phyloP scores from a whole-genome alignment of 2,888 invertebrate genomes.

The Pristionchus maxplancki region DNA sequence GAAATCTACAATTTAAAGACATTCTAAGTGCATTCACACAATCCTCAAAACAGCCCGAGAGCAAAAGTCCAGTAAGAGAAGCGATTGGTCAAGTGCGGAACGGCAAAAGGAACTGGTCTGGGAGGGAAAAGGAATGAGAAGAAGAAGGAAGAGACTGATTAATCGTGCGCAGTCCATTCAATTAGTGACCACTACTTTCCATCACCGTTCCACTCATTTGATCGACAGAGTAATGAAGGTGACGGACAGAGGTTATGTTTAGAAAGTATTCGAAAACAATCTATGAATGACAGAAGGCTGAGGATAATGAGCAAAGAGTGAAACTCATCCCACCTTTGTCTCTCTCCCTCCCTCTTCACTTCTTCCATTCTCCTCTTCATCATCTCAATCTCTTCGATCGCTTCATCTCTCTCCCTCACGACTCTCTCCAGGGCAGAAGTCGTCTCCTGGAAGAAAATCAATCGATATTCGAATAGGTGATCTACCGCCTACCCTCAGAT shows the following conservation, averaged over 20 bases:
- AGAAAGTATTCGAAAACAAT: neutral
- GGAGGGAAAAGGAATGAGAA: neutral
- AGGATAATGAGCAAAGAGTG: neutral
- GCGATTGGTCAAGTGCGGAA: neutral
- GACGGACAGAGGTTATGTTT: no score
- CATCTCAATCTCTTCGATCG: slow-evolving; percentile 45
- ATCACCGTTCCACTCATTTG: neutral
- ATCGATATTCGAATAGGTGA: neutral
- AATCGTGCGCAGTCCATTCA: slow-evolving; percentile 5
- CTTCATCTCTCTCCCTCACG: slow-evolving; percentile 49
- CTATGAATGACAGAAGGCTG: no score
- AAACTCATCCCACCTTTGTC: slow-evolving; percentile 19
- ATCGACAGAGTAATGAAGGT: neutral
- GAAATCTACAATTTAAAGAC: no score
- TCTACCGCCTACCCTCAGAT: slow-evolving; percentile 7
- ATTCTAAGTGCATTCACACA: no score
- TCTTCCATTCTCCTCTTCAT: slow-evolving; percentile 48
- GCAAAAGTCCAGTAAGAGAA: neutral
- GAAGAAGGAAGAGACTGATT: slow-evolving; percentile 34
- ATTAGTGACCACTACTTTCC: slow-evolving; percentile 13
- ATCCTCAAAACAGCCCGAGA: neutral
- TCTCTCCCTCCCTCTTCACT: slow-evolving; percentile 46
- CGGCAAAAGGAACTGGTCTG: slow-evolving; percentile 23
- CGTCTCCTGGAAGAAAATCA: neutral
- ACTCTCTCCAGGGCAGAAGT: slow-evolving; percentile 30